Base-by-base conservation (phyloP, 2,888 invertebrate species). In the Sphaerophoria rueppellii region DNA sequence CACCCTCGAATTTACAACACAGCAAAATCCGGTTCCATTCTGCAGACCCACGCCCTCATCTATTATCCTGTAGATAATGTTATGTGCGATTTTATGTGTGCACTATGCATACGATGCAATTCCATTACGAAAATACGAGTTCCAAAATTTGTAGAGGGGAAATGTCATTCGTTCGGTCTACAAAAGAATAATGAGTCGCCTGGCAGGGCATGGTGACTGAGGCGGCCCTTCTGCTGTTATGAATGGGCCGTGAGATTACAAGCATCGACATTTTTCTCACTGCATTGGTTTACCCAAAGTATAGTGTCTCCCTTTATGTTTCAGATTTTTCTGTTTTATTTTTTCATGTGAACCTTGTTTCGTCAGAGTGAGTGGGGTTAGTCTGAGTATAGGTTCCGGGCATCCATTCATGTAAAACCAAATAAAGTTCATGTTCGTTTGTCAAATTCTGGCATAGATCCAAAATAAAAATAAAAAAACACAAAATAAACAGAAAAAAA, bases 391-490 rank as follows among this genome's bases (percentile, higher is more conserved):
- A 76, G 85, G 85, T 85, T 85, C 80, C 85, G 85, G 85, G 76
- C 81, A 85, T 85, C 85, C 81, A 81, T 85, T 85, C 81, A 85
- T 85, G 85, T 85, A 85, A 85, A 85, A 81, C 85, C 76, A 85
- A 85, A 85, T 85, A 85, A 80, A 85, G 85, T 85, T 85, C 85
- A 85, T 81, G 85, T 85, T 85, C 85, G 85, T 85, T 85, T 85
- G 85, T 85, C 80, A 85, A 85, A 81, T 77, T 77, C 81, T 85
- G 85, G 85, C 85, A 77, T 65, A 81, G 77, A 80, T 85, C 85
- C 85, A 85, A 80, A 85, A 43, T 12, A 6, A 70, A 74, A 77
- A 16, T 11, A 43, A 67, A 67, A 40, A 83, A 71, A 9, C 11
- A 43, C 74, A 79, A 63, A 71, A 71, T 58, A 83, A 75, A 63